Evolutionary conservation across 2,797 vertebrate species (phyloP).

Genomic region (Enteromius treurensis): DNA sequence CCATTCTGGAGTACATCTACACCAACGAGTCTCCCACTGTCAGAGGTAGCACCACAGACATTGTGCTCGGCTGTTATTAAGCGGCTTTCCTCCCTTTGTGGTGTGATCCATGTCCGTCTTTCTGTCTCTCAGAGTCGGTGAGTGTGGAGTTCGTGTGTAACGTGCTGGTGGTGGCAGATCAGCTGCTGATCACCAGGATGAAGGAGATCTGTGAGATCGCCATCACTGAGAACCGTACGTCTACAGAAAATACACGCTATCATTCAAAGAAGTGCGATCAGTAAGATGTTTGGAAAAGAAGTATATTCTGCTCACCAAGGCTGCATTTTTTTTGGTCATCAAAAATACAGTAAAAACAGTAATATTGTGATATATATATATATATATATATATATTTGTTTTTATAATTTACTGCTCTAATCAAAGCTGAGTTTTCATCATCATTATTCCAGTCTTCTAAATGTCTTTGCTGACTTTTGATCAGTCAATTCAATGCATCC

Average conservation of each 20-base stretch:
- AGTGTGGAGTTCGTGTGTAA: slow-evolving; percentile 94
- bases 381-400: no score
- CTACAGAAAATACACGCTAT: not conserved
- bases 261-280: no score
- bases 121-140: slow-evolving; percentile 79
- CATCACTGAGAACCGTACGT: slow-evolving; percentile 92
- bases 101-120: slow-evolving; percentile 2
- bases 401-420: not conserved
- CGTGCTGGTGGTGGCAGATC: slow-evolving; percentile 93
- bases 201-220: slow-evolving; percentile 97
- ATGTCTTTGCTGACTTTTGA: not conserved
- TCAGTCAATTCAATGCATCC: not conserved
- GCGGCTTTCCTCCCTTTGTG: not conserved
- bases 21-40: slow-evolving; percentile 88
- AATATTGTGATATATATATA: not conserved
- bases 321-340: not conserved
- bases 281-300: not conserved
- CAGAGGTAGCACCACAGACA: slow-evolving; percentile 80
- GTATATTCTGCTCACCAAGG: not conserved
- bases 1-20: slow-evolving; percentile 94
- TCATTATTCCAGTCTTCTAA: not conserved
- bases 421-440: not conserved
- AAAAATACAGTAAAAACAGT: not conserved
- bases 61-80: not conserved
- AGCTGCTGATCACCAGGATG: slow-evolving; percentile 90